These are phyloP conservation scores for Pollenia amentaria DNA, from an alignment of 2,888 invertebrate genomes.

Conservation along the genomic window DNA sequence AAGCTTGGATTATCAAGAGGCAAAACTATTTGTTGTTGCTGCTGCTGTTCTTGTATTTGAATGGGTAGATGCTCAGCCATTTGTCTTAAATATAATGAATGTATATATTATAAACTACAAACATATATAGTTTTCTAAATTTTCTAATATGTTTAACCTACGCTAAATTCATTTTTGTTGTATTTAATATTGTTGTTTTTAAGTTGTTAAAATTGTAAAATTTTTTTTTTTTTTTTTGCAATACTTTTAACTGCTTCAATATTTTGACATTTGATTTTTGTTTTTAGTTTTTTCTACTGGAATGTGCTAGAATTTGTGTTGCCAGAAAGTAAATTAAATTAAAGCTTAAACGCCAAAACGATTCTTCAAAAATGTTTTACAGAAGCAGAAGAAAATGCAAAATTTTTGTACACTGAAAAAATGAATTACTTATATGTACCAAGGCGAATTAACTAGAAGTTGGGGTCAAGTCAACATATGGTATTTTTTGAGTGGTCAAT, in stretches of 20 bases:
- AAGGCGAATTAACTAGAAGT: too few relatives aligned
- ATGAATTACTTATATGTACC: too few relatives aligned
- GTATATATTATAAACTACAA: neutral
- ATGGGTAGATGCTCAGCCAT: slow-evolving; percentile 23
- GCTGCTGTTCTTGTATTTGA: slow-evolving; percentile 34
- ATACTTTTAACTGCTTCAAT: slow-evolving; percentile 27
- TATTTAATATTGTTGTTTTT: too few relatives aligned
- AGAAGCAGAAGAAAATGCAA: too few relatives aligned
- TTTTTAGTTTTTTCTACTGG: slow-evolving; percentile 32
- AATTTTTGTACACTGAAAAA: too few relatives aligned
- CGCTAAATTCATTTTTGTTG: slow-evolving; percentile 52
- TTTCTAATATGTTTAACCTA: slow-evolving; percentile 31
- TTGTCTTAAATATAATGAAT: slow-evolving; percentile 12
- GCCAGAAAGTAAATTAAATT: slow-evolving; percentile 13
- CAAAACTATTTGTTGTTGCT: slow-evolving; percentile 48
- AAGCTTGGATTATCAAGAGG: slow-evolving; percentile 32
- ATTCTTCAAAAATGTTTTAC: too few relatives aligned
- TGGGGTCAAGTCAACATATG: too few relatives aligned
- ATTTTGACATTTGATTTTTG: slow-evolving; percentile 54
- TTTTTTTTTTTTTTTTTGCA: neutral
- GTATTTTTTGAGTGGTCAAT: too few relatives aligned
- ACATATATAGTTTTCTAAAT: neutral
- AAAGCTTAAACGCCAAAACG: too few relatives aligned
- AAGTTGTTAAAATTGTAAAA: neutral
- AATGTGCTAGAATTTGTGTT: slow-evolving; percentile 57